A percentile compares a stretch with the other conserved stretches of the same genome.
These are phyloP conservation scores for Pammene fasciana DNA, from an alignment of 2,888 invertebrate species.

Conservation along the genomic window DNA sequence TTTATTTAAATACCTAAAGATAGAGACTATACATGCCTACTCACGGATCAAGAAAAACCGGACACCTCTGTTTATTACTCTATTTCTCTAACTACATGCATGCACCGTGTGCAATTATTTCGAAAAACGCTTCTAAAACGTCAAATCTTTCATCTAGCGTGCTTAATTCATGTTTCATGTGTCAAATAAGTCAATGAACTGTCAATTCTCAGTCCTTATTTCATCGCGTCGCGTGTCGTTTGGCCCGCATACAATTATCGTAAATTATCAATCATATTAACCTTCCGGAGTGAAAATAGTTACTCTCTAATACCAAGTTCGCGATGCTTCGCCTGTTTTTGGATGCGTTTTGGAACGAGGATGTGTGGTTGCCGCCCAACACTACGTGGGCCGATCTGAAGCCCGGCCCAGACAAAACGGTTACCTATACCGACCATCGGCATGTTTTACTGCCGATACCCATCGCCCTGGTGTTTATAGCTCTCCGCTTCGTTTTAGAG, in stretches of 20 bases:
- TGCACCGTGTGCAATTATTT: too few species aligned
- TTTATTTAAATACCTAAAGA: too few species aligned
- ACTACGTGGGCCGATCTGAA: slow-evolving; percentile 94
- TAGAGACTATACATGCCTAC: too few species aligned
- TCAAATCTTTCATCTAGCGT: slow-evolving; percentile 24
- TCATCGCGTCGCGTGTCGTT: slow-evolving; percentile 39
- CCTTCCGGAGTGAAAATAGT: slow-evolving; percentile 37
- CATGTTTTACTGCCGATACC: slow-evolving; percentile 93
- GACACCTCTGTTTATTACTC: too few species aligned
- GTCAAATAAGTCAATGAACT: slow-evolving; percentile 32
- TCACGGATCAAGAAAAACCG: too few species aligned
- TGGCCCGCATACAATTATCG: slow-evolving; percentile 35
- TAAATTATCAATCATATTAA: slow-evolving; percentile 35
- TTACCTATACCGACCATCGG: slow-evolving; percentile 89
- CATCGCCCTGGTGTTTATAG: slow-evolving; percentile 90
- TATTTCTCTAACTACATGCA: too few species aligned
- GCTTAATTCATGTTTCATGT: slow-evolving; percentile 21
- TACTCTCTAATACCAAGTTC: slow-evolving; percentile 43
- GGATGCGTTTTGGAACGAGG: slow-evolving; percentile 89
- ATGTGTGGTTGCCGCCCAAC: slow-evolving; percentile 96
- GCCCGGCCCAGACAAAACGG: slow-evolving; percentile 87
- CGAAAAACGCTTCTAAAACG: slow-evolving; percentile 20
- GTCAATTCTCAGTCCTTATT: slow-evolving; percentile 24
- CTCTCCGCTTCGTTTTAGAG: slow-evolving; percentile 91
- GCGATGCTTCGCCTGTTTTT: slow-evolving; percentile 74